Conservation (phyloP, 2,113 vertebrate genomes). For the Aldabrachelys gigantea region DNA sequence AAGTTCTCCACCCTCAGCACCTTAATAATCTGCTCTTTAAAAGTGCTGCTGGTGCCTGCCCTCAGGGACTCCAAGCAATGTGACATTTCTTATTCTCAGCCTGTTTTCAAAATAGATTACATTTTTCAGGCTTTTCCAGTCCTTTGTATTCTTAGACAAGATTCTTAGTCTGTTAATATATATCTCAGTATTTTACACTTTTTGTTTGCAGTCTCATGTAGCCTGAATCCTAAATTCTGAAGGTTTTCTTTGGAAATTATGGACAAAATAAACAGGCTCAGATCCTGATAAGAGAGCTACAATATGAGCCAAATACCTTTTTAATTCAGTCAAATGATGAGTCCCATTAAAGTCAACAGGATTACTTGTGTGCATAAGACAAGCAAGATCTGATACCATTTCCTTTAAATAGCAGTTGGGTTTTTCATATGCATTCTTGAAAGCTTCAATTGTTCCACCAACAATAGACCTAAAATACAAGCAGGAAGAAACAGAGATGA, state of each 20-base stretch:
- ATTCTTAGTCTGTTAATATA: slow-evolving; percentile 9
- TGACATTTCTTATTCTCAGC: slow-evolving; percentile 54
- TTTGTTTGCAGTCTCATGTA: background rate
- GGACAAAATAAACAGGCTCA: background rate
- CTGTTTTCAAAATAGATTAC: slow-evolving; percentile 45
- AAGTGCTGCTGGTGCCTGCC: slow-evolving; percentile 24
- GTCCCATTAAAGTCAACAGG: background rate
- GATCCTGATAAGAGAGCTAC: background rate
- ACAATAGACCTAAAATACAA: background rate
- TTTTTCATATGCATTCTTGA: background rate
- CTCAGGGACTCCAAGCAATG: slow-evolving; percentile 8
- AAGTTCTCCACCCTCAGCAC: slow-evolving; percentile 20
- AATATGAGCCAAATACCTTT: background rate
- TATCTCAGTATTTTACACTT: background rate
- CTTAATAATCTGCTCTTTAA: slow-evolving; percentile 37
- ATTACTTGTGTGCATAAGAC: background rate
- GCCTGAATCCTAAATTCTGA: background rate
- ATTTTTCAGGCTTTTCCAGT: background rate
- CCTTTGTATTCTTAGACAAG: background rate
- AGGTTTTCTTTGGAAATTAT: slow-evolving; percentile 20
- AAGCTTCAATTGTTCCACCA: background rate
- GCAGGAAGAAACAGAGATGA: background rate
- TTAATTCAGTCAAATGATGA: background rate
- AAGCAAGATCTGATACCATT: background rate
- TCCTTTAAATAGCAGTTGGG: background rate